Percentiles rank a stretch among this genome's conserved stretches.
Evolutionary conservation across 1,140 invertebrate species (phyloP).

Genomic region (Zaprionus camerounensis): DNA sequence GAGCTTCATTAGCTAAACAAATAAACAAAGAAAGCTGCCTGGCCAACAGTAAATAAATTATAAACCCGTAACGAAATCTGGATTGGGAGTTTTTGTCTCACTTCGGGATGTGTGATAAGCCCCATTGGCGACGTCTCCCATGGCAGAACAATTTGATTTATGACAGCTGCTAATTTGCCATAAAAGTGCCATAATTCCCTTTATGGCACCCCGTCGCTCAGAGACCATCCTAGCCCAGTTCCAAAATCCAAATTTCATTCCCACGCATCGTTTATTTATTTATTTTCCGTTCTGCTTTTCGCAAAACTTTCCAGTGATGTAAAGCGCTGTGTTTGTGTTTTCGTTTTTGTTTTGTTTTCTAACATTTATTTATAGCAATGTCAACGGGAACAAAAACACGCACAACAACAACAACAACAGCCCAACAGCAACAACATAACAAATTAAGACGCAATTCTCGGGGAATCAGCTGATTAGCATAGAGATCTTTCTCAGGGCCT

Average conservation of each 20-base stretch:
- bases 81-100: neutral
- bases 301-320: conserved; percentile 54
- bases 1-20: conserved; percentile 49
- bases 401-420: conserved; percentile 10
- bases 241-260: neutral
- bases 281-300: conserved; percentile 2
- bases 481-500: conserved; percentile 20
- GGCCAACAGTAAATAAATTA: conserved; percentile 22
- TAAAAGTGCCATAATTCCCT: conserved; percentile 2
- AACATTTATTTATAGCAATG: conserved; percentile 42
- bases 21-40: conserved; percentile 50
- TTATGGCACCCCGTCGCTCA: neutral
- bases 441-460: conserved; percentile 45
- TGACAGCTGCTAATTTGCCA: neutral
- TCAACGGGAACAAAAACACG: conserved; percentile 16
- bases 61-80: neutral
- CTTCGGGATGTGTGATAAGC: neutral
- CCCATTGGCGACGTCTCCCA: neutral
- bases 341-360: conserved; percentile 14
- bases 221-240: neutral
- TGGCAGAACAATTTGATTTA: neutral
- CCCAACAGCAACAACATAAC: conserved; percentile 15
- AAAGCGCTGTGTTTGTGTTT: conserved; percentile 15
- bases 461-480: conserved; percentile 48
- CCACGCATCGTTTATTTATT: conserved; percentile 3